A percentile compares a stretch with the other conserved stretches of the same genome.
Conservation (phyloP, 2,888 invertebrate genomes). For the Parnassius apollo region DNA sequence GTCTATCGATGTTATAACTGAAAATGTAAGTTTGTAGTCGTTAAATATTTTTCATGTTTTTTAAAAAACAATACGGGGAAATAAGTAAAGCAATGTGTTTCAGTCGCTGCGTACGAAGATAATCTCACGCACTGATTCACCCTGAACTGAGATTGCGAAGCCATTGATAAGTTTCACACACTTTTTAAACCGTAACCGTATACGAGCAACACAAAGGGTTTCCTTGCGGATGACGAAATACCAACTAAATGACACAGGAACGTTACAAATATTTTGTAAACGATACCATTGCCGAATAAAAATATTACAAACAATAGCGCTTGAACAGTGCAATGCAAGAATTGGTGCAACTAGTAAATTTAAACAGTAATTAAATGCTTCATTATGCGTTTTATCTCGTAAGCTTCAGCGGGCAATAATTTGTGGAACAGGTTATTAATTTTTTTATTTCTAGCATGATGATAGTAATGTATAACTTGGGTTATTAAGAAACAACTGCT, state of each 20-base stretch:
- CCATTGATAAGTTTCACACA: slow-evolving; percentile 22
- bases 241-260: neutral
- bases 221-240: slow-evolving; percentile 20
- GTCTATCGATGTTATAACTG: too few relatives aligned
- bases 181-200: slow-evolving; percentile 25
- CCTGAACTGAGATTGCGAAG: slow-evolving; percentile 18
- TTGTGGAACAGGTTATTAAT: too few relatives aligned
- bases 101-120: slow-evolving; percentile 6
- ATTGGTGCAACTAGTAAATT: slow-evolving; percentile 10
- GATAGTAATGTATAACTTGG: too few relatives aligned
- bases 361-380: neutral
- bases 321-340: slow-evolving; percentile 1
- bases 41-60: too few relatives aligned
- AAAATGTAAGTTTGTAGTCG: too few relatives aligned
- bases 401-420: too few relatives aligned
- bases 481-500: too few relatives aligned
- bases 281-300: slow-evolving; percentile 17
- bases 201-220: slow-evolving; percentile 25
- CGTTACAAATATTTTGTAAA: slow-evolving; percentile 19
- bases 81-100: slow-evolving; percentile 1
- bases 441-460: too few relatives aligned
- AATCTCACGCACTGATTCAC: slow-evolving; percentile 22
- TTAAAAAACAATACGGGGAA: neutral
- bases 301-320: slow-evolving; percentile 11
- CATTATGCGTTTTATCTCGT: too few relatives aligned